Evolutionary conservation across 2,888 invertebrate species (phyloP).

Genomic region (Clostera curtula): DNA sequence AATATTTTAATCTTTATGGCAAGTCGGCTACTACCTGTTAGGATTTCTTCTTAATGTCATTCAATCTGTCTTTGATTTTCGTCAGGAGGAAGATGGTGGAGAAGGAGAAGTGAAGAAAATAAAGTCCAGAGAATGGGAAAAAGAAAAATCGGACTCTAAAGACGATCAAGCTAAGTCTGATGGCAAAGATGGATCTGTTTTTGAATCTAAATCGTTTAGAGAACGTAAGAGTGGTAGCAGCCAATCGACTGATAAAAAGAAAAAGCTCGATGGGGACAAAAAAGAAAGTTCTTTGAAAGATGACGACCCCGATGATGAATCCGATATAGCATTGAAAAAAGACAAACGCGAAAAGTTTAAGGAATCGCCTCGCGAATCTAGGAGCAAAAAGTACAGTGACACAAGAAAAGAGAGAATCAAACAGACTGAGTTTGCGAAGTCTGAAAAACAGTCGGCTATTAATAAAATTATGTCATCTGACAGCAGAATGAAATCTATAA

Average conservation of each 20-base stretch:
- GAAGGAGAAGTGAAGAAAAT: conserved; percentile 66
- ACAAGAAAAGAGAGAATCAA: conserved; percentile 63
- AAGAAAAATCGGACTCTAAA: conserved; percentile 50
- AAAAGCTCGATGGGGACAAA: conserved; percentile 58
- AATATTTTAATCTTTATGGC: too few relatives aligned
- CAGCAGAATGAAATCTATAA: conserved; percentile 48
- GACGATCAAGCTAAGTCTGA: conserved; percentile 48
- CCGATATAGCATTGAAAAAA: conserved; percentile 46
- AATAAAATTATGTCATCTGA: conserved; percentile 55
- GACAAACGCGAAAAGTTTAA: conserved; percentile 58
- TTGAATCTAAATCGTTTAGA: conserved; percentile 59
- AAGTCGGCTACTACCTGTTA: too few relatives aligned
- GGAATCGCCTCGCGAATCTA: conserved; percentile 61
- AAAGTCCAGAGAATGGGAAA: conserved; percentile 64
- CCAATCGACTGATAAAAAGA: conserved; percentile 58
- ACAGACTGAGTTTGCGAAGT: conserved; percentile 42
- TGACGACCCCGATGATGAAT: conserved; percentile 54
- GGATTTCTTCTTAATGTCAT: too few relatives aligned
- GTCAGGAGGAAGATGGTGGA: conserved; percentile 56
- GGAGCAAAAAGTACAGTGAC: conserved; percentile 68
- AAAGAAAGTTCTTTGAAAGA: conserved; percentile 56
- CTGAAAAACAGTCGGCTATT: conserved; percentile 54
- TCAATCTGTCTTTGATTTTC: conserved; percentile 14
- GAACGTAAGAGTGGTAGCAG: conserved; percentile 51
- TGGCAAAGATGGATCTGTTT: conserved; percentile 48